Evolutionary conservation across 2,888 invertebrate species (phyloP).

Genomic region (Oligia latruncula): DNA sequence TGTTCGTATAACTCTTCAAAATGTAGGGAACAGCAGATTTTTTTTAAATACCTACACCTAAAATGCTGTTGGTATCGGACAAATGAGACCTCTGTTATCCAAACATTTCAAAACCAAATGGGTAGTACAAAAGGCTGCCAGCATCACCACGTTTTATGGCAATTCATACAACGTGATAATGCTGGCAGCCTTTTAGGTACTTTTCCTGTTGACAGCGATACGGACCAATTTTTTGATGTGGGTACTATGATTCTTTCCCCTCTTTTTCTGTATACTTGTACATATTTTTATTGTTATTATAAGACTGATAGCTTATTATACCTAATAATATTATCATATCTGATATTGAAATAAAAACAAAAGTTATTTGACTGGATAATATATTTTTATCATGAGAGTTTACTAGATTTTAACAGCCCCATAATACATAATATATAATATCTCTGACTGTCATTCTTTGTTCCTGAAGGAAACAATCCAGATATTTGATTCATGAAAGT

Average conservation of each 20-base stretch:
- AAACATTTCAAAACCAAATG: background rate
- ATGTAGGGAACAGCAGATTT: no score
- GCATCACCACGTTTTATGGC: background rate
- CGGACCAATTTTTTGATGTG: background rate
- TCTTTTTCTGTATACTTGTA: background rate
- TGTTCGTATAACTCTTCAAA: no score
- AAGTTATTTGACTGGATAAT: background rate
- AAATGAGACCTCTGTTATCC: background rate
- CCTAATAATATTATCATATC: background rate
- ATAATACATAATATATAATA: no score
- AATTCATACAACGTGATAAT: background rate
- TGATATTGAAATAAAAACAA: background rate
- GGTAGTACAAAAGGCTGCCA: background rate
- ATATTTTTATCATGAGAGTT: background rate
- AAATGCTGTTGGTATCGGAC: background rate
- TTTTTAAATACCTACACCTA: background rate
- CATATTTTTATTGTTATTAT: background rate
- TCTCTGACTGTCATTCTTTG: constrained; percentile 12
- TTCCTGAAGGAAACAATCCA: constrained; percentile 9
- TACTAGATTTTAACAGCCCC: background rate
- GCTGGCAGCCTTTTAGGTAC: background rate
- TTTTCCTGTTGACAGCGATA: background rate
- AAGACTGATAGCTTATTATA: background rate
- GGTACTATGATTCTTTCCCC: background rate
- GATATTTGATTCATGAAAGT: constrained; percentile 32